Evolutionary conservation across 1,140 invertebrate species (phyloP).

Genomic region (Drosophila miranda): DNA sequence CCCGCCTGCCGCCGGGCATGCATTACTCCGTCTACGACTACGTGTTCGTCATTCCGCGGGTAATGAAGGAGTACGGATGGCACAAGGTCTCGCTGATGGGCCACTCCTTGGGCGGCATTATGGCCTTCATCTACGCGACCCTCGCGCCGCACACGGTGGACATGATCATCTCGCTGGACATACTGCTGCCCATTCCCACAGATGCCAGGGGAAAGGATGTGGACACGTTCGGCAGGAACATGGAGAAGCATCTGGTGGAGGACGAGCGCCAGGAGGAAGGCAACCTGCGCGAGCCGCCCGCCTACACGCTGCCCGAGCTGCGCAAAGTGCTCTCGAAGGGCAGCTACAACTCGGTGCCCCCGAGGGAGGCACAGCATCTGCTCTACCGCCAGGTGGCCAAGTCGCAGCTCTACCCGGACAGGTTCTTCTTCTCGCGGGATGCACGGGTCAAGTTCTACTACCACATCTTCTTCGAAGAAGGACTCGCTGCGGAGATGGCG

Average conservation of each 20-base stretch:
- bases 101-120: constrained; percentile 87
- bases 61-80: constrained; percentile 87
- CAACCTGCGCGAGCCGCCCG: constrained; percentile 82
- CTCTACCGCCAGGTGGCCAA: constrained; percentile 84
- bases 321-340: constrained; percentile 82
- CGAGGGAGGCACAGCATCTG: constrained; percentile 84
- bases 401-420: constrained; percentile 83
- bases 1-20: constrained; percentile 84
- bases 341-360: constrained; percentile 83
- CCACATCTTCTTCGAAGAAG: constrained; percentile 15
- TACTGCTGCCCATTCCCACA: constrained; percentile 81
- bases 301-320: constrained; percentile 84
- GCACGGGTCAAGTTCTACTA: constrained; percentile 82
- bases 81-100: constrained; percentile 86
- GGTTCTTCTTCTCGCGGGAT: constrained; percentile 85
- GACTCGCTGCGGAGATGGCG: constrained; percentile 36
- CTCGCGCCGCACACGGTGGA: constrained; percentile 85
- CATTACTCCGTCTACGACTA: constrained; percentile 85
- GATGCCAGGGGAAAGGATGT: background rate
- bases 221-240: background rate
- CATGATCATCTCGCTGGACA: constrained; percentile 85
- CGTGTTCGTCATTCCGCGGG: constrained; percentile 83
- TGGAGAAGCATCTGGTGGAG: constrained; percentile 47
- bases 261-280: constrained; percentile 44
- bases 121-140: constrained; percentile 83